Evolutionary conservation across 1,140 invertebrate species (phyloP), one percentile per base, ranked within the genome.

Genomic region (Phenacoccus solenopsis): DNA sequence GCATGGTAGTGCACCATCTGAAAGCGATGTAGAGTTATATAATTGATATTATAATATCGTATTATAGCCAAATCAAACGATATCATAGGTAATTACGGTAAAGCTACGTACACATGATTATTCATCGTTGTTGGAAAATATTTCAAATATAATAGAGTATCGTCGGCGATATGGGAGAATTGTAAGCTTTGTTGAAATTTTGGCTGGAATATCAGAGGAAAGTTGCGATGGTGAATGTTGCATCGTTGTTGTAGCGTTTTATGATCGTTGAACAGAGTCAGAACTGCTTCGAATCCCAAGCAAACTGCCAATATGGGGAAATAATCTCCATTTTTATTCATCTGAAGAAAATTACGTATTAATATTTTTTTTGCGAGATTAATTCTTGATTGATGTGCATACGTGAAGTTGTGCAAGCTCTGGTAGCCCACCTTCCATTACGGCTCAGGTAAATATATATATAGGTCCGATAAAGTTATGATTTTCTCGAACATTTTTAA

Each of bases 301-400:
- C 94, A 96, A 7, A 89, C 94, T 1, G 91, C 93, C 81, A 91
- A 90, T 28, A 96, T 79, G 0, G 93, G 93, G 76, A 94, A 94
- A 75, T 87, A 88, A 71, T 86, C 84, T 13, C 87, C 88, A 0
- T 81, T 77, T 16, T 87, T 76, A 75, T 94, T 93, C 16, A 87
- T 78, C 72, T 76, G 69, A 3, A 9, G 38, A 10, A 49, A 49
- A 49, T n/a, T n/a, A n/a, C n/a, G n/a, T n/a, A n/a, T n/a, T n/a
- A n/a, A n/a, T n/a, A n/a, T n/a, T n/a, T n/a, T n/a, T n/a, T n/a
- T n/a, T n/a, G n/a, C n/a, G n/a, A n/a, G n/a, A n/a, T n/a, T n/a
- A n/a, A n/a, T n/a, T n/a, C n/a, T n/a, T n/a, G n/a, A n/a, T n/a
- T n/a, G n/a, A n/a, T n/a, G n/a, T n/a, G n/a, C n/a, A n/a, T n/a